A percentile compares a stretch with the other conserved stretches of the same genome.
phyloP scores from a whole-genome alignment of 1,140 invertebrate species.

The Lasaia peninsularis region DNA sequence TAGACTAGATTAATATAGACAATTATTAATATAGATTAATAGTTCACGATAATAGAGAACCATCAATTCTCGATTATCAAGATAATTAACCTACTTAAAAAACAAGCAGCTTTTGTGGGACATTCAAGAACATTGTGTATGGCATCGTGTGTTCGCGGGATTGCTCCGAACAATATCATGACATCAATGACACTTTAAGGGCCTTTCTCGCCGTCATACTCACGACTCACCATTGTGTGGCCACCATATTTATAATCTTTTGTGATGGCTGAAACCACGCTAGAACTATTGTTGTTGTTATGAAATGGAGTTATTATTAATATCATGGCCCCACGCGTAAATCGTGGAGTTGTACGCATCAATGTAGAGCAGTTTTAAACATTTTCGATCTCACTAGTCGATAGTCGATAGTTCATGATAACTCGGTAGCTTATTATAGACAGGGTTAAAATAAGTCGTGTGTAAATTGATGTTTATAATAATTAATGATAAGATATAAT shows the following conservation, averaged over 20 bases:
- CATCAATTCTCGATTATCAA: neutral
- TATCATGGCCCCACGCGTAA: neutral
- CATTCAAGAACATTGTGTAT: neutral
- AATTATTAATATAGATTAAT: neutral
- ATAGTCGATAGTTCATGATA: too few species aligned
- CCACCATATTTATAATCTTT: constrained; percentile 2
- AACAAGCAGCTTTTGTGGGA: neutral
- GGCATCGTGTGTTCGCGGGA: neutral
- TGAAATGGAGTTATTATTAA: neutral
- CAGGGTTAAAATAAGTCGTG: too few species aligned
- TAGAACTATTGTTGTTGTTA: neutral
- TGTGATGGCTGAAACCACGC: neutral
- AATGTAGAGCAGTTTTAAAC: neutral
- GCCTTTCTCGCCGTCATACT: constrained; percentile 20
- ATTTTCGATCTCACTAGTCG: too few species aligned
- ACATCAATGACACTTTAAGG: constrained; percentile 18
- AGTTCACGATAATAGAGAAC: neutral
- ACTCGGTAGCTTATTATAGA: too few species aligned
- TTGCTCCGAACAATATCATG: constrained; percentile 1
- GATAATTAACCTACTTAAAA: neutral
- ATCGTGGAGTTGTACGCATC: neutral
- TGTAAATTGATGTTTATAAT: too few species aligned
- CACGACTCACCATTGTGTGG: constrained; percentile 8
- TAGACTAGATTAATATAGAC: too few species aligned
- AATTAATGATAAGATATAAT: too few species aligned